Percentiles rank a stretch among this genome's conserved stretches.
phyloP scores from a whole-genome alignment of 1,140 invertebrate species.

The Brachionus angularis region DNA sequence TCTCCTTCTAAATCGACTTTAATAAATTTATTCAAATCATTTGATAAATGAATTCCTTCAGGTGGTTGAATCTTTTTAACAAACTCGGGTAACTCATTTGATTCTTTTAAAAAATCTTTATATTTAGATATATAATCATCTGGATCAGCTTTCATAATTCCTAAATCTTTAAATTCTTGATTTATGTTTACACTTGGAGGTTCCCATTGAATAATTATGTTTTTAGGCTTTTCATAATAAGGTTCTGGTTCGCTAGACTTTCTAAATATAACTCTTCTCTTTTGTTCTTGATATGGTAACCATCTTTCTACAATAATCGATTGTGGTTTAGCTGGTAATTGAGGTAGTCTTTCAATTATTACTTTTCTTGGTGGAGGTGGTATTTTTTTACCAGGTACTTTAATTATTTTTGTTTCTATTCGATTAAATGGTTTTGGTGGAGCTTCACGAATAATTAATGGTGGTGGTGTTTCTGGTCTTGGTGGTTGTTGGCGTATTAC shows the following conservation, averaged over 20 bases:
- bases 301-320: constrained; percentile 43
- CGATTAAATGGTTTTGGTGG: constrained; percentile 6
- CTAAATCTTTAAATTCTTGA: constrained; percentile 24
- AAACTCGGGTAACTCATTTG: neutral
- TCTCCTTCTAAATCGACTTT: constrained; percentile 7
- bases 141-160: constrained; percentile 38
- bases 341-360: constrained; percentile 37
- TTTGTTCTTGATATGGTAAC: constrained; percentile 31
- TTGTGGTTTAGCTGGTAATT: constrained; percentile 42
- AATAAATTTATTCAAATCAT: neutral
- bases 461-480: constrained; percentile 12
- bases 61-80: neutral
- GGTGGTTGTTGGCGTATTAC: constrained; percentile 38
- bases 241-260: neutral
- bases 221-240: neutral
- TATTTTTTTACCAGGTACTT: neutral
- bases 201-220: constrained; percentile 42
- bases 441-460: constrained; percentile 38
- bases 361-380: constrained; percentile 43
- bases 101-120: neutral
- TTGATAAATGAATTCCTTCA: neutral
- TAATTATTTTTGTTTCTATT: constrained; percentile 5
- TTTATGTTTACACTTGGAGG: neutral
- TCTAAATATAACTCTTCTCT: constrained; percentile 41
- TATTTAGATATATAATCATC: constrained; percentile 34